Percentiles rank a stretch among this genome's conserved stretches.
Conservation (phyloP, 2,113 vertebrate species). For the Echinops telfairi region DNA sequence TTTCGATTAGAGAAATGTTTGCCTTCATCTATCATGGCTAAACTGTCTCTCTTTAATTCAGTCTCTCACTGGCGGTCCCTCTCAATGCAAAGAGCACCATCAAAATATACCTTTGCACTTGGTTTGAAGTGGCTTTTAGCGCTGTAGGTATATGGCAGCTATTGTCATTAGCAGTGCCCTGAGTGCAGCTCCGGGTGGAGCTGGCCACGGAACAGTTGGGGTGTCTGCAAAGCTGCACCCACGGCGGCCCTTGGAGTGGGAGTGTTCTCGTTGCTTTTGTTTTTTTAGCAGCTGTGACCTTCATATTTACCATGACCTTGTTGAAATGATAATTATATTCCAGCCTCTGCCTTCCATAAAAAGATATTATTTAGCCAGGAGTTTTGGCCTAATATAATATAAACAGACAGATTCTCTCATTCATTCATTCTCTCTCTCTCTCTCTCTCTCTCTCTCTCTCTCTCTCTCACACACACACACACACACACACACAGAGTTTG, state of each 20-base stretch:
- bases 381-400: constrained; percentile 32
- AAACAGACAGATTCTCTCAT: not conserved
- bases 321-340: constrained; percentile 58
- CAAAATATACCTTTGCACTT: constrained; percentile 63
- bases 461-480: not conserved
- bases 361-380: constrained; percentile 26
- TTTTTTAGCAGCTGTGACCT: not conserved
- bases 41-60: constrained; percentile 54
- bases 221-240: constrained; percentile 34
- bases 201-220: constrained; percentile 51
- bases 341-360: constrained; percentile 32
- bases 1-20: constrained; percentile 52
- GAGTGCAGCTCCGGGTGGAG: constrained; percentile 50
- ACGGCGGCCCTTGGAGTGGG: constrained; percentile 29
- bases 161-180: constrained; percentile 67
- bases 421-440: no score
- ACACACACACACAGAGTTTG: not conserved
- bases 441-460: no score
- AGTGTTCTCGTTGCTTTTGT: not conserved
- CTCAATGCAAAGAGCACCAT: constrained; percentile 14
- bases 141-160: constrained; percentile 49
- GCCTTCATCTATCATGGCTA: constrained; percentile 34
- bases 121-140: constrained; percentile 64
- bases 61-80: constrained; percentile 41
- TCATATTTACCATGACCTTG: constrained; percentile 25